Percentiles rank a stretch among this genome's conserved stretches.
Evolutionary conservation across 2,113 vertebrate genomes (phyloP).

Genomic region (Ursus arctos): DNA sequence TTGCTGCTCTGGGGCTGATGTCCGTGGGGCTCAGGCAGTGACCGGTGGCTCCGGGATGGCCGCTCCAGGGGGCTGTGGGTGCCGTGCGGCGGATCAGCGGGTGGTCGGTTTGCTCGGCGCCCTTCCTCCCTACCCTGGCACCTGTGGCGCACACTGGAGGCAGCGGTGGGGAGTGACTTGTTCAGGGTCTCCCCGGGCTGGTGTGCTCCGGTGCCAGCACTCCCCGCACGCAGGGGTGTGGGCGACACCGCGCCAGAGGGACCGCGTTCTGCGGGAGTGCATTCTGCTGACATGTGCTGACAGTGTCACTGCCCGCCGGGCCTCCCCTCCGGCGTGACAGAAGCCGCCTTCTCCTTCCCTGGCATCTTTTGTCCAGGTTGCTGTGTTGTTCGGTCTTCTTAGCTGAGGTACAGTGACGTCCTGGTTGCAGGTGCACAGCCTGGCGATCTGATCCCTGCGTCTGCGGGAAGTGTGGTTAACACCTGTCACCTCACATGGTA

Average conservation of each 20-base stretch:
- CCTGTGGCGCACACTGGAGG: too few relatives aligned
- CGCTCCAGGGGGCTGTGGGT: too few relatives aligned
- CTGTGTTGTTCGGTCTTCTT: neutral
- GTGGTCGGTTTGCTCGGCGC: too few relatives aligned
- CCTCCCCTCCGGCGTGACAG: neutral
- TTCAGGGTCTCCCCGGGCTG: rapidly evolving
- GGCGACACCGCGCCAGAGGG: too few relatives aligned
- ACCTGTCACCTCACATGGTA: neutral
- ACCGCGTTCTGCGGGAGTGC: neutral
- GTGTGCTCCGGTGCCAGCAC: too few relatives aligned
- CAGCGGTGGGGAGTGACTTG: neutral
- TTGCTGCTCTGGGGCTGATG: neutral
- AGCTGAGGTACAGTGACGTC: neutral
- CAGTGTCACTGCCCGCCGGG: neutral
- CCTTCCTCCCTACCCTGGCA: too few relatives aligned
- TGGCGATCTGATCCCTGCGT: too few relatives aligned
- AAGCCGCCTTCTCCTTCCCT: neutral
- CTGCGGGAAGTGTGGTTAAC: neutral
- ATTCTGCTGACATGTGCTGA: neutral
- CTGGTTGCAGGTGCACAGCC: neutral
- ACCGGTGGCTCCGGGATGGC: neutral
- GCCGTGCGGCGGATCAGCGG: too few relatives aligned
- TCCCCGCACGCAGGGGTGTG: too few relatives aligned
- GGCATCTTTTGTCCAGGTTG: neutral
- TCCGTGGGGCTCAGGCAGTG: neutral